Evolutionary conservation across 1,140 invertebrate species (phyloP).

Genomic region (Bombus huntii): DNA sequence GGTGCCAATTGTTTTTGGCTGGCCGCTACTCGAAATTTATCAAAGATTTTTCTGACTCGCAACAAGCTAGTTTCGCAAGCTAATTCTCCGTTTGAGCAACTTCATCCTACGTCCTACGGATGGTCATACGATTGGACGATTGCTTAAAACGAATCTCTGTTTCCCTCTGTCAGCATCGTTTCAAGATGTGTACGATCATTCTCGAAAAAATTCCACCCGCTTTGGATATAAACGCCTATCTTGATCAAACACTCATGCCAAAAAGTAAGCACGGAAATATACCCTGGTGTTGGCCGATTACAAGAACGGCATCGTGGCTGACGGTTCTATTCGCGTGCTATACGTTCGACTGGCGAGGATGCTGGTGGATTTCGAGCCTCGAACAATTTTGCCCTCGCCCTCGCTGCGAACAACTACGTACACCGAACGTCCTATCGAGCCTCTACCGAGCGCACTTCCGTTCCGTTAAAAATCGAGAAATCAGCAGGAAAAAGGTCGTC

Average conservation of each 20-base stretch:
- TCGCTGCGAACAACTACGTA: too few relatives aligned
- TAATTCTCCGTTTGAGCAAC: background rate
- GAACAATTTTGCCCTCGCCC: background rate
- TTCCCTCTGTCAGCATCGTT: background rate
- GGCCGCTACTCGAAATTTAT: constrained; percentile 20
- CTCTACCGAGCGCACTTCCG: too few relatives aligned
- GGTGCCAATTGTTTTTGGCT: constrained; percentile 45
- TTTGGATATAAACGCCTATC: constrained; percentile 25
- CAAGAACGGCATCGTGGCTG: constrained; percentile 5
- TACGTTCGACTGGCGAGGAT: background rate
- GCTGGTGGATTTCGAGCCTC: background rate
- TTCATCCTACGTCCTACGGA: background rate
- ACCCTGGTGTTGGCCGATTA: background rate
- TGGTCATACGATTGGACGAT: background rate
- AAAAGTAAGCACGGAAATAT: constrained; percentile 45
- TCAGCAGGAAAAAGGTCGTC: too few relatives aligned
- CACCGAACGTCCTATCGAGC: too few relatives aligned
- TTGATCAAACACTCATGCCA: constrained; percentile 18
- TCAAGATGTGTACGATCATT: background rate
- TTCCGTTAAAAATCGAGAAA: too few relatives aligned
- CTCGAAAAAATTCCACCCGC: background rate
- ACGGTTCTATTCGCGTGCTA: constrained; percentile 35
- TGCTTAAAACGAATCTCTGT: background rate
- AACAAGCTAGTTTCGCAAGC: background rate
- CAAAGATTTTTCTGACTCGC: constrained; percentile 4